Base-by-base conservation (phyloP, 2,797 vertebrate species). In the Calcarius lapponicus region DNA sequence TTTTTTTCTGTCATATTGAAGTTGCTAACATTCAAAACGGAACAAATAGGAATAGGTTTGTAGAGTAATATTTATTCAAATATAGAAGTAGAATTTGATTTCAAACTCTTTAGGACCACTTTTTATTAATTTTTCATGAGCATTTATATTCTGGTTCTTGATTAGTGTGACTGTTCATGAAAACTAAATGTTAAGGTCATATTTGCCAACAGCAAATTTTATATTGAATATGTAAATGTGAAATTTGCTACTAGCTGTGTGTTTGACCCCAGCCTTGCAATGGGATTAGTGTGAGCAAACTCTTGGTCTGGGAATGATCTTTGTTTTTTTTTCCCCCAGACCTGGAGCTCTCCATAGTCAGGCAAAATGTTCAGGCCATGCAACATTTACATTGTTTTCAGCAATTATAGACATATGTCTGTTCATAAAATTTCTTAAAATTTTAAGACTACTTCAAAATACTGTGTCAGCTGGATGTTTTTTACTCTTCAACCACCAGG, bases 151-250 rank as follows among this genome's bases (percentile, higher is more conserved):
- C 43, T 88, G 47, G 51, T 80, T 24, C 85, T 95, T 94, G 89
- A 92, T 96, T 93, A 96, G 34, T 73, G 70, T 84, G 91, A 56
- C 60, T 79, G 0, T 86, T 95, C 76, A 62, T 90, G 82, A 84
- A 92, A 94, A 96, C 66, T 88, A 86, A 91, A 80, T 94, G 73
- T 94, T 92, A 96, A 93, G 87, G 87, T 95, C 73, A 47, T 95
- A 88, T 96, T 95, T 96, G 87, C 93, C 56, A 81, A 47, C 42
- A 90, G 89, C 66, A 92, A 78, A 79, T 91, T 94, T 94, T 75
- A 84, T 91, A 92, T 79, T 90, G 89, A 88, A 75, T 93, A 96
- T 94, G 95, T 90, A 95, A 96, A 96, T 92, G 95, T 96, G 91
- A 93, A 96, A 97, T 96, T 95, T 96, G 80, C 91, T 51, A 32